A percentile compares a stretch with the other conserved stretches of the same genome.
Conservation (phyloP, 2,113 vertebrate species). For the Tupaia tana region DNA sequence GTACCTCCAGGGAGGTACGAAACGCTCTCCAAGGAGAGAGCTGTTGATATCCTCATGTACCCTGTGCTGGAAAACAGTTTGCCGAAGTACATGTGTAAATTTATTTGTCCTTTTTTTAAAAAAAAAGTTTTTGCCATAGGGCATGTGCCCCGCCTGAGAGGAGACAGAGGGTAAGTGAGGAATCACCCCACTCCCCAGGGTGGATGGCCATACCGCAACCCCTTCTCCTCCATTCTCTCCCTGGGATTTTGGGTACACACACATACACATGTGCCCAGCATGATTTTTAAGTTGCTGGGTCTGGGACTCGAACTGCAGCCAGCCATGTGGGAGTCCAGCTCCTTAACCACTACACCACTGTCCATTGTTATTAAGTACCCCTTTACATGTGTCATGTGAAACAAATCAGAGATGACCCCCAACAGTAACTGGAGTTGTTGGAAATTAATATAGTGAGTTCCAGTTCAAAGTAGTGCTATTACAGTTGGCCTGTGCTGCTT, state of each 20-base stretch:
- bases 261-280: no score
- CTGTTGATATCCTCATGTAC: not conserved
- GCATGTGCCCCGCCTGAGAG: no score
- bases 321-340: no score
- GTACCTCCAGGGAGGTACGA: not conserved
- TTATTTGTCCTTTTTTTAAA: not conserved
- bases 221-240: no score
- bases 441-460: not conserved
- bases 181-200: no score
- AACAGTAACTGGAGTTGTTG: not conserved
- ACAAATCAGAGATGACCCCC: not conserved
- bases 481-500: not conserved
- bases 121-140: no score
- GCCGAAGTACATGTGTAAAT: not conserved
- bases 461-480: not conserved
- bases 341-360: not conserved
- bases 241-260: no score
- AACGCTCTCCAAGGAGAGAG: no score
- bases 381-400: not conserved
- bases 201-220: no score
- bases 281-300: no score
- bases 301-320: no score
- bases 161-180: no score
- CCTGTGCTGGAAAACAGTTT: not conserved
- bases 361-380: not conserved